These are phyloP conservation scores for Limanda limanda DNA, from an alignment of 2,113 vertebrate genomes.

Conservation along the genomic window DNA sequence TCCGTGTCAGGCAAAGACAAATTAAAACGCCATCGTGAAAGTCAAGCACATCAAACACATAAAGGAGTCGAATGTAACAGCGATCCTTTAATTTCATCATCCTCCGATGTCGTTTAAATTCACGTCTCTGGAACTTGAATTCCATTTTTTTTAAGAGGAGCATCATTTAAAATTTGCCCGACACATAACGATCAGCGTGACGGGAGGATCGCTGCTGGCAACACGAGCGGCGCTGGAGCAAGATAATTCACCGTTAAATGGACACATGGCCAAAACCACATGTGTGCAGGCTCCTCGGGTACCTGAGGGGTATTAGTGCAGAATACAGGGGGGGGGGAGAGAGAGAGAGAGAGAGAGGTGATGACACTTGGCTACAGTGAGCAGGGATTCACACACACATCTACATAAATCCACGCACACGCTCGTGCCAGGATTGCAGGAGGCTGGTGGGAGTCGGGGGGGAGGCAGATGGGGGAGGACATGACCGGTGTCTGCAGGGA, in stretches of 20 bases:
- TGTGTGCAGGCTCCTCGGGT: conserved; percentile 46
- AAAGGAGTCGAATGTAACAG: conserved; percentile 19
- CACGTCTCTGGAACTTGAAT: conserved; percentile 11
- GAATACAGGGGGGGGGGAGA: conserved; percentile 22
- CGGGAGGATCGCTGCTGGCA: conserved; percentile 31
- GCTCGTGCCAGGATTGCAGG: conserved; percentile 48
- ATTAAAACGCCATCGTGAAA: conserved; percentile 16
- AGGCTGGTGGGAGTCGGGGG: conserved; percentile 48
- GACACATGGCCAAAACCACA: conserved; percentile 68
- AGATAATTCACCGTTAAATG: conserved; percentile 54
- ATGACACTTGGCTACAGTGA: conserved; percentile 73
- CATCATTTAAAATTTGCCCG: conserved; percentile 25
- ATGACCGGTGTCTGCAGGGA: conserved; percentile 68
- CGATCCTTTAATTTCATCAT: conserved; percentile 40
- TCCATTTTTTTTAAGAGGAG: conserved; percentile 1
- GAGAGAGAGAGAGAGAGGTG: conserved; percentile 56
- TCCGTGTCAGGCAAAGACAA: conserved; percentile 13
- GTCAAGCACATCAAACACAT: conserved; percentile 25
- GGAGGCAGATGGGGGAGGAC: conserved; percentile 76
- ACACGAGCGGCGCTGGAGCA: not conserved
- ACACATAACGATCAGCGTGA: conserved; percentile 22
- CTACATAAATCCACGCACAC: conserved; percentile 29
- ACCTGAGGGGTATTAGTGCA: conserved; percentile 55
- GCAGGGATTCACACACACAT: conserved; percentile 29
- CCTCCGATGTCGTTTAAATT: conserved; percentile 28